Conservation (phyloP, 2,888 invertebrate genomes). For the Andricus quercusramuli region DNA sequence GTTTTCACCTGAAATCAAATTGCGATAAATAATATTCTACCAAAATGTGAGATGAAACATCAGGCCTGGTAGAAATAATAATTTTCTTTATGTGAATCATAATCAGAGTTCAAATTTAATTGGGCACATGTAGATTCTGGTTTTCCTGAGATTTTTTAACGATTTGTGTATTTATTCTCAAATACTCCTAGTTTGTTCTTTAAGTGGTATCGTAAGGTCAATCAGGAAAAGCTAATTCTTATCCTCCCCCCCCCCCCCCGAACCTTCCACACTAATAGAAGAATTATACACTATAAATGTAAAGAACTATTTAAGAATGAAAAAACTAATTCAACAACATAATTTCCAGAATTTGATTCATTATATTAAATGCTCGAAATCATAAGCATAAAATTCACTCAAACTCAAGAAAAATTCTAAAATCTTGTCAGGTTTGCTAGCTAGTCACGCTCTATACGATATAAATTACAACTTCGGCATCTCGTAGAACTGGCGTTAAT, state of each 20-base stretch:
- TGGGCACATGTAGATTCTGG: too few relatives aligned
- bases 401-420: not conserved
- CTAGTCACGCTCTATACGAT: not conserved
- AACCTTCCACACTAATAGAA: not conserved
- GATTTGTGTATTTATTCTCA: not conserved
- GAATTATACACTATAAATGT: not conserved
- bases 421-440: not conserved
- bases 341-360: not conserved
- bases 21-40: too few relatives aligned
- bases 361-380: not conserved
- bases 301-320: not conserved
- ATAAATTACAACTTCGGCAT: not conserved
- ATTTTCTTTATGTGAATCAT: too few relatives aligned
- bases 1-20: too few relatives aligned
- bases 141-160: too few relatives aligned
- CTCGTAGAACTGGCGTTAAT: not conserved
- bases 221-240: not conserved
- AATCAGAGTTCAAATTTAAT: too few relatives aligned
- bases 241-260: not conserved
- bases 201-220: not conserved
- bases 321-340: not conserved
- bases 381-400: not conserved
- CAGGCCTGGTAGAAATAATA: too few relatives aligned
- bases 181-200: not conserved
- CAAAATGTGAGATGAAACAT: too few relatives aligned